Base-by-base conservation (phyloP, 1,140 invertebrate genomes). In the Thaumetopoea pityocampa region DNA sequence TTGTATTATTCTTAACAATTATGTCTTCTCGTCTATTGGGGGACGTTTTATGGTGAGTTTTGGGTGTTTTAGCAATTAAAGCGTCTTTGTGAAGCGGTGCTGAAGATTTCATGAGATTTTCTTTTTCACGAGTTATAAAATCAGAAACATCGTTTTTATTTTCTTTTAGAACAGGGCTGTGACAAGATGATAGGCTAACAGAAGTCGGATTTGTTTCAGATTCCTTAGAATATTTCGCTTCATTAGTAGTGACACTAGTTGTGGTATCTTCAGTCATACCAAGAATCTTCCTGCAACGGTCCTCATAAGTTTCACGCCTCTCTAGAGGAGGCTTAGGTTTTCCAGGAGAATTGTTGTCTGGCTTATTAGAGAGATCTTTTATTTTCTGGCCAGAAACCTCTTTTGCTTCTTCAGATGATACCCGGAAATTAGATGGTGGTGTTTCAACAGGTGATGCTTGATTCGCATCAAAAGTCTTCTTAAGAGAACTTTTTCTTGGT, bases 281-380 rank as follows among this genome's bases (percentile, higher is more conserved):
- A 19, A 91, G 63, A 43, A 91, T 90, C 54, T 90, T 87, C 15
- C 87, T 76, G 52, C 89, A 90, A n/a, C 89, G 80, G 70, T 91
- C 89, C 73, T 91, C 90, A 36, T 90, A 91, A n/a, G 90, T 91
- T 67, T 91, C 89, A 20, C 88, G 87, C 55, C 89, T 85, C 48
- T 82, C 82, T 27, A 88, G 72, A 15, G 83, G 85, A 11, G 78
- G 80, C 48, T 81, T 86, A 10, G 58, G 15, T 63, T 78, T 81
- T 3, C 53, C 7, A 3, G 58, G 45, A n/a, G 42, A 43, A 34
- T 55, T 54, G 22, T 35, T 36, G 2, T 27, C 15, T 10, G 30
- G 16, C 38, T 72, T 62, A 51, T 67, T 53, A 20, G 43, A 40
- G 3, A 63, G 47, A 29, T 67, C 44, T 47, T 65, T 63, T 7